These are phyloP conservation scores for Drosophila azteca DNA, from an alignment of 1,140 invertebrate genomes.

Conservation along the genomic window DNA sequence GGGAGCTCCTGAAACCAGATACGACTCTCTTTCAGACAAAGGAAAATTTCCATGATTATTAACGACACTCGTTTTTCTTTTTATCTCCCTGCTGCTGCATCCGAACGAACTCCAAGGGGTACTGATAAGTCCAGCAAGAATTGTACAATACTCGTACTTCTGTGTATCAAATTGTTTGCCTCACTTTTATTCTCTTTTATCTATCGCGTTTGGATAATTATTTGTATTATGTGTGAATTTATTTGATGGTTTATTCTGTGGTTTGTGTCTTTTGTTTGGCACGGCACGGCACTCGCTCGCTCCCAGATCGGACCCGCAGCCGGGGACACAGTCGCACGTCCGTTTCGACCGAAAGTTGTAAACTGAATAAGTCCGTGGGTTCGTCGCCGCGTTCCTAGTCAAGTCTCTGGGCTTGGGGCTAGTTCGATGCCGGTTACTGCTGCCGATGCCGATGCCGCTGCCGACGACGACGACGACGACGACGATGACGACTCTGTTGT, in stretches of 20 bases:
- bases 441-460: conserved; percentile 15
- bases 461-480: conserved; percentile 16
- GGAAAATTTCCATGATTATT: conserved; percentile 45
- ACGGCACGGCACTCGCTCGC: conserved; percentile 26
- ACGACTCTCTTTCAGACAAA: conserved; percentile 14
- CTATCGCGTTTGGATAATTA: conserved; percentile 4
- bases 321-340: conserved; percentile 59
- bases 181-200: conserved; percentile 33
- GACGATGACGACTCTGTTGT: conserved; percentile 14
- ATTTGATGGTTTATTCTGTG: conserved; percentile 9
- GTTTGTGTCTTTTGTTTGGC: conserved; percentile 20
- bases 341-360: conserved; percentile 71
- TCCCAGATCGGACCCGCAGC: conserved; percentile 12
- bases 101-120: conserved; percentile 28
- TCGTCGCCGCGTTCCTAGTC: conserved; percentile 58
- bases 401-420: conserved; percentile 27
- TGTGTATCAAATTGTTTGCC: not conserved
- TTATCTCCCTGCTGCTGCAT: conserved; percentile 10
- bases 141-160: not conserved
- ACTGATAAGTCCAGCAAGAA: not conserved
- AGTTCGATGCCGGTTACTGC: conserved; percentile 32
- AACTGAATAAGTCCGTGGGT: conserved; percentile 73
- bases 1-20: conserved; percentile 34
- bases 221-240: not conserved
- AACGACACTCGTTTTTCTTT: conserved; percentile 11